Evolutionary conservation across 2,888 invertebrate genomes (phyloP), one percentile per base, ranked within the genome.

Genomic region (Zaprionus bogoriensis): DNA sequence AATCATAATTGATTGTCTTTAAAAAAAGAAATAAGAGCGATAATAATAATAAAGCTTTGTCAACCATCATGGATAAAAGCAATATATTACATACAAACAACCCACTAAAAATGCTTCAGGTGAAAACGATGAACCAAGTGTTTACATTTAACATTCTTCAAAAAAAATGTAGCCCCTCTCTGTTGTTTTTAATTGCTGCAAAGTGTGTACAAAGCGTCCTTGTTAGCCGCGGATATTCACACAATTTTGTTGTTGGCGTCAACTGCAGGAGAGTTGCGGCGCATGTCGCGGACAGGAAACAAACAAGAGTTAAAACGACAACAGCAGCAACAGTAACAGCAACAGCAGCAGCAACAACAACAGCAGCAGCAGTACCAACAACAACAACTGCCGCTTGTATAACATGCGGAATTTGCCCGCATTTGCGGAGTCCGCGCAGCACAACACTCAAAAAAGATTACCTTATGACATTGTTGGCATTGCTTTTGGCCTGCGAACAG

Each of bases 321-420:
- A 17, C 32, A 32, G 7, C 32, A 36, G 5, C 32, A 36, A 17
- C 9, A 36, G 12, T n/a, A n/a, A 30, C 12, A 30, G 5, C 30
- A 5, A 12, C 12, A 10, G 30, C 30, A 30, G 30, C 30, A 30
- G 32, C 25, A 19, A 17, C 10, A n/a, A 23, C 22, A n/a, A 51
- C 14, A 7, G 17, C 36, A 38, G 20, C 12, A 10, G 12, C 22
- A 23, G 44, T 12, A 48, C 19, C 25, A 17, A 36, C 14, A 27
- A 39, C 28, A 67, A 74, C 69, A 63, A 55, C 14, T 64, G 75
- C 52, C 59, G 57, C 71, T 57, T 65, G 71, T 77, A 54, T 32
- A 74, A 77, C 74, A 77, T 58, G 46, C 36, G 25, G 41, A 55
- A 47, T 47, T 52, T 36, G 17, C 50, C 50, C 63, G 50, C 63